Evolutionary conservation across 1,140 invertebrate species (phyloP), one percentile per base, ranked within the genome.

Genomic region (Drosophila simulans): DNA sequence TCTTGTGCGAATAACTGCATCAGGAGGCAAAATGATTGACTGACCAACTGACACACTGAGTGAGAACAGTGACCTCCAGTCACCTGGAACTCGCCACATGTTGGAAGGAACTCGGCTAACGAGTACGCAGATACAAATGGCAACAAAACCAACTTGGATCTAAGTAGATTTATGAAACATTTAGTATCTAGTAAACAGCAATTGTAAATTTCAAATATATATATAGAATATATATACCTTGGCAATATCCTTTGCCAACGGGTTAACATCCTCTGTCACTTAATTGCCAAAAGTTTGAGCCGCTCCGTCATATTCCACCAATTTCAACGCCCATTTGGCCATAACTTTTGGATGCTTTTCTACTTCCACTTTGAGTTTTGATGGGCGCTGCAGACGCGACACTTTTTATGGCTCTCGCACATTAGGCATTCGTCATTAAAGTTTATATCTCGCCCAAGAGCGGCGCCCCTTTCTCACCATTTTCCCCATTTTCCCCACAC

Each of bases 311-410:
- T 46, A 22, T 22, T 1, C 2, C 20, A 17, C 8, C 17, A 8
- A 15, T 27, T 49, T 48, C 2, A 10, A 49, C 48, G 34, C 51
- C 15, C 22, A 15, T 25, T 58, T 58, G 12, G 8, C 53, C 58
- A 62, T 55, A 40, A 35, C 53, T 58, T 39, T 12, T 5, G n/a
- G 17, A 64, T 46, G 58, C 48, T 49, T 58, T 37, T 43, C 56
- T 69, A 62, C 65, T 74, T 57, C 58, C 62, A 72, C 68, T 65
- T 85, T 57, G 65, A 77, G 58, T 70, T 84, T 80, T 86, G 82
- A 86, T 84, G 77, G 68, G 51, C 66, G 40, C 20, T 53, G 62
- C 81, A 84, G 81, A 84, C 70, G 80, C 77, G 81, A 83, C 80
- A 80, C 78, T 69, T 82, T 82, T 84, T 80, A 84, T 84, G 78